phyloP scores from a whole-genome alignment of 2,113 vertebrate species.

The Martes martes region DNA sequence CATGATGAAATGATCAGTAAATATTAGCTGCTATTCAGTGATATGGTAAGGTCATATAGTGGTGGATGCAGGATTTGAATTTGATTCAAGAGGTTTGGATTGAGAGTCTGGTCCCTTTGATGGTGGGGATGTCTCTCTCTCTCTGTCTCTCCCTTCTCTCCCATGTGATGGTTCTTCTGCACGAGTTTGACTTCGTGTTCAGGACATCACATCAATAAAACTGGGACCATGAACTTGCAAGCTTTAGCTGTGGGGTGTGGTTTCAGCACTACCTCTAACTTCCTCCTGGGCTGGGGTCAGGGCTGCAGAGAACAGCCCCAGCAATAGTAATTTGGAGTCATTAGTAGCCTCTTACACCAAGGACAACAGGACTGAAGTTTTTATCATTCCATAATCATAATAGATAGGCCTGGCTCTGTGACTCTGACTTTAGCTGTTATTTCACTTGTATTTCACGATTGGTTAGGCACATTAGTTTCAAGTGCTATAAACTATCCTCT shows the following conservation, averaged over 20 bases:
- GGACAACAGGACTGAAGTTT: not conserved
- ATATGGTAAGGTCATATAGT: not conserved
- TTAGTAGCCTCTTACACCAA: not conserved
- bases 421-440: not conserved
- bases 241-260: not conserved
- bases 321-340: not conserved
- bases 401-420: not conserved
- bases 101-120: not conserved
- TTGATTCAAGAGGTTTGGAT: not conserved
- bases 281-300: rapidly evolving
- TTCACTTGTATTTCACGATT: not conserved
- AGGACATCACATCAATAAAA: not conserved
- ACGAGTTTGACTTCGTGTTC: not conserved
- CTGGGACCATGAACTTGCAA: not conserved
- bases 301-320: not conserved
- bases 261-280: not conserved
- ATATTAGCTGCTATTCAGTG: not conserved
- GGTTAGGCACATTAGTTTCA: not conserved
- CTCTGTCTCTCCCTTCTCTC: not conserved
- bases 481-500: not conserved
- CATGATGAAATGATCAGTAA: not conserved
- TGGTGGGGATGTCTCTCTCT: not conserved
- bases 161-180: rapidly evolving
- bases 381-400: not conserved
- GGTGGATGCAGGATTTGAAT: not conserved